Conservation (phyloP, 2,797 vertebrate genomes). For the Protonibea diacanthus region DNA sequence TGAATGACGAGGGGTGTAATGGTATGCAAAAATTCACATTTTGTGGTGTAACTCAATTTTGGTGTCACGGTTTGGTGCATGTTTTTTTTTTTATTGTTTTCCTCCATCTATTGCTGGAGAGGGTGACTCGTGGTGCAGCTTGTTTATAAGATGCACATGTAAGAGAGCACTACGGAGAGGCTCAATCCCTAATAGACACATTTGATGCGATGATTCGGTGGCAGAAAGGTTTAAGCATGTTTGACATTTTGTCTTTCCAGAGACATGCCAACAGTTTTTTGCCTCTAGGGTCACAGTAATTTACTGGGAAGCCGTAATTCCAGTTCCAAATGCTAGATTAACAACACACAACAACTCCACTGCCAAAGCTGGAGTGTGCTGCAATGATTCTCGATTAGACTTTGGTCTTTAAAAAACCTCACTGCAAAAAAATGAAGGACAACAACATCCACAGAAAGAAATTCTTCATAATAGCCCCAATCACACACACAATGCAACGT, state of each 20-base stretch:
- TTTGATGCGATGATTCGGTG: neutral
- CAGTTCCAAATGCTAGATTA: neutral
- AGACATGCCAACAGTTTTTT: neutral
- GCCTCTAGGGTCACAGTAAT: neutral
- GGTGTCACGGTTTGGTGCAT: neutral
- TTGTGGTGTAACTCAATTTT: neutral
- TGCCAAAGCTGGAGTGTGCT: neutral
- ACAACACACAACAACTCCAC: neutral
- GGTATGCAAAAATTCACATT: neutral
- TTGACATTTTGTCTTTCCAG: constrained; percentile 2
- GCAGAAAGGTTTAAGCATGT: neutral
- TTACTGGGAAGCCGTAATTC: neutral
- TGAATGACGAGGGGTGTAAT: neutral
- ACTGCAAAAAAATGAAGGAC: too few relatives aligned
- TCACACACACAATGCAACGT: neutral
- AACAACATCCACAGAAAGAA: neutral
- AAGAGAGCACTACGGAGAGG: neutral
- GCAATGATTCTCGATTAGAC: neutral
- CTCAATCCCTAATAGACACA: neutral
- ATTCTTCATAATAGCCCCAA: neutral
- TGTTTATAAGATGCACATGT: constrained; percentile 1
- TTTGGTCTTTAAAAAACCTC: neutral
- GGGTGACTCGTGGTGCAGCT: neutral
- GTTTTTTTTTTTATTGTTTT: neutral
- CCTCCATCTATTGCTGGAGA: neutral